These are phyloP conservation scores for Centrocercus urophasianus DNA, from an alignment of 2,113 vertebrate species.

Conservation along the genomic window DNA sequence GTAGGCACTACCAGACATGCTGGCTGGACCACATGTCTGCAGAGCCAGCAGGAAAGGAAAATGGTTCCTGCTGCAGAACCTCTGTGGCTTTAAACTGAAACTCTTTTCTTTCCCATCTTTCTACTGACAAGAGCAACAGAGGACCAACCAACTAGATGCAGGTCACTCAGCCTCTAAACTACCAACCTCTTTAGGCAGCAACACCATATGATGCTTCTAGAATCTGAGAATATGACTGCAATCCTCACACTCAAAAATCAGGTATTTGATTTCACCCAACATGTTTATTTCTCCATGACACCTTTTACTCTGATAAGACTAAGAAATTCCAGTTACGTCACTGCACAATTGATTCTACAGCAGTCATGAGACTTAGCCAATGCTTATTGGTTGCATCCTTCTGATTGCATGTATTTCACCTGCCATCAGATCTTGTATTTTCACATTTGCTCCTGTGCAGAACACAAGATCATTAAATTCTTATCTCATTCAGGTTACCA, in stretches of 20 bases:
- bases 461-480: not conserved
- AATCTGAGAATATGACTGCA: not conserved
- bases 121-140: not conserved
- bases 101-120: not conserved
- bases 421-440: not conserved
- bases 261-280: not conserved
- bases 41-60: not conserved
- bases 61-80: not conserved
- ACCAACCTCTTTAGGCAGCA: not conserved
- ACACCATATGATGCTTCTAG: not conserved
- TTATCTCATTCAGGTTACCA: not conserved
- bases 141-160: not conserved
- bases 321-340: not conserved
- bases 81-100: not conserved
- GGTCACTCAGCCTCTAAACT: not conserved
- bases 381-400: not conserved
- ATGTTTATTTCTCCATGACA: fast-evolving
- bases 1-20: not conserved
- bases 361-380: not conserved
- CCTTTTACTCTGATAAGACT: not conserved
- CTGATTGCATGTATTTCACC: not conserved
- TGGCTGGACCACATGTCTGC: not conserved
- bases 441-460: not conserved
- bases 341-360: not conserved
- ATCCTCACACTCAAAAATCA: not conserved